Evolutionary conservation across 1,140 invertebrate genomes (phyloP), one percentile per base, ranked within the genome.

Genomic region (Aleiodes sp.): DNA sequence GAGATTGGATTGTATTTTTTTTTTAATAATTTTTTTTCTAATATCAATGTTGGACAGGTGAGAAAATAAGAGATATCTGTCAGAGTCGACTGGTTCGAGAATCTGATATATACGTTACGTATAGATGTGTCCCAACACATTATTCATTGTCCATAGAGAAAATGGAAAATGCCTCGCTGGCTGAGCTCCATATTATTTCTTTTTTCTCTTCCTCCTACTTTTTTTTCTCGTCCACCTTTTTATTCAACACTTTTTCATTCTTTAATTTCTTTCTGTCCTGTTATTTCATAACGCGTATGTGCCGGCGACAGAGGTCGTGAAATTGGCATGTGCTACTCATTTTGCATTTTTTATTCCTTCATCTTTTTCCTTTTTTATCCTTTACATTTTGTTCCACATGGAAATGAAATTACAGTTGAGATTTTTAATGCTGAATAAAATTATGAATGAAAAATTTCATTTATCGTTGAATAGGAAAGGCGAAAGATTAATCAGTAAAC

Each of bases 111-210:
- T 28, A 28, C 37, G 21, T 33, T 12, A 52, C 26, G 26, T 52
- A 52, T 52, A 52, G 9, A 21, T 24, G 10, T 52, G 19, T 52
- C 19, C 46, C 46, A 24, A 24, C 46, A 52, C 46, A 69, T 69
- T 63, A 69, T 56, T 69, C 67, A 69, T 69, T 69, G 67, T 69
- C 67, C 67, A 67, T 10, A 16, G 43, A 63, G 60, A 68, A 69
- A 69, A 69, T 69, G 67, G 67, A 69, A 69, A 63, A 69, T 63
- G 2, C 56, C 24, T 59, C 2, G 46, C 10, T 29, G 56, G 26
- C 24, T 14, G 26, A 21, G 12, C 14, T 59, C n/a, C 28, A 1
- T 21, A 26, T 28, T 56, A n/a, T n/a, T n/a, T 12, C 1, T 21
- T 56, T 26, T 56, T 24, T 56, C 2, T 52, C 6, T 24, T 19